Evolutionary conservation across 2,797 vertebrate species (phyloP).

Genomic region (Peromyscus melanophrys): DNA sequence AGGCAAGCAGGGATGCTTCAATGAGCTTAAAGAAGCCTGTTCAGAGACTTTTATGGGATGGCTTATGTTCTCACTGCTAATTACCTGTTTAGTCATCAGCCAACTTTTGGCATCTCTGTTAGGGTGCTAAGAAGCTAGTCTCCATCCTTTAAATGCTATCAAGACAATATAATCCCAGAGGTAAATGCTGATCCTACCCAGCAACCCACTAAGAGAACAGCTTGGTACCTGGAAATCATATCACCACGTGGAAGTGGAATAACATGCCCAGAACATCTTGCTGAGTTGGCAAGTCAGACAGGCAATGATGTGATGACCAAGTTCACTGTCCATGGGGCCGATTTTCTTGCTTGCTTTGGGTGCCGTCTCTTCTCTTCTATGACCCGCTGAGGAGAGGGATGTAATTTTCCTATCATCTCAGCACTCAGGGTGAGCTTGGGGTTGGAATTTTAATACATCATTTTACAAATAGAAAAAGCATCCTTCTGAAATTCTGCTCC

Average conservation of each 20-base stretch:
- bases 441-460: slow-evolving; percentile 62
- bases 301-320: not conserved
- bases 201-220: not conserved
- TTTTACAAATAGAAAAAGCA: slow-evolving; percentile 64
- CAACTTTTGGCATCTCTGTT: not conserved
- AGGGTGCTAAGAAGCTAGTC: not conserved
- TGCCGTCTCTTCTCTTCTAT: not conserved
- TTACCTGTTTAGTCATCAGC: not conserved
- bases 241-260: not conserved
- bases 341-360: not conserved
- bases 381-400: not conserved
- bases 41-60: not conserved
- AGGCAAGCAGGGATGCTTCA: not conserved
- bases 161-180: not conserved
- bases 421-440: not conserved
- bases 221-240: not conserved
- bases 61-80: not conserved
- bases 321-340: not conserved
- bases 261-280: not conserved
- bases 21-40: not conserved
- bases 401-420: slow-evolving; percentile 39
- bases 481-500: slow-evolving; percentile 17
- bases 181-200: not conserved
- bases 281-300: not conserved
- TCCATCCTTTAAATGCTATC: not conserved